Base-by-base conservation (phyloP, 2,113 vertebrate genomes). In the Cyanoderma ruficeps region DNA sequence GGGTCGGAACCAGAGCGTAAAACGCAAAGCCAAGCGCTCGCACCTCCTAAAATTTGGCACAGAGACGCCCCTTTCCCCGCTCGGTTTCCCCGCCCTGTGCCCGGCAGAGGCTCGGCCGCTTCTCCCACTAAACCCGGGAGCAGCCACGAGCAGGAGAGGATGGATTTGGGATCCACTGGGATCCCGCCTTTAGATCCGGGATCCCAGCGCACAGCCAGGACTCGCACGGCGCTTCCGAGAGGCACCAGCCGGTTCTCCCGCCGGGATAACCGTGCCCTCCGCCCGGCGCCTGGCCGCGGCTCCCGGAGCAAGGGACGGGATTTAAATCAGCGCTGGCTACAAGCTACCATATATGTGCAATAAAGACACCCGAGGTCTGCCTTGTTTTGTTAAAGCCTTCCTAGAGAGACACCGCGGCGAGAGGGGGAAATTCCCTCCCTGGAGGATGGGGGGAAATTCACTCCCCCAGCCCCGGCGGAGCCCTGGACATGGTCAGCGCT, bases 301-400 rank as follows among this genome's bases (percentile, higher is more conserved):
- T 94, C 64, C 60, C 37, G 30, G 30, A 89, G 91, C 89, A 3
- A 59, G 16, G 59, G 59, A 63, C 65, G 31, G 89, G 96, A 91
- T 97, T 97, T 95, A 76, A 87, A 79, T n/a, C 91, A 37, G 91
- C 14, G 93, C 93, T 31, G 91, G 96, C 94, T 87, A 30, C 95
- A 87, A 96, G 89, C 95, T 94, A 95, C 93, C 96, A 96, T 96
- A 96, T 96, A 96, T 91, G 95, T 75, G 96, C 95, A 96, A 97
- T 96, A 90, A 55, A 91, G 89, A 92, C 93, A 91, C 52, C 61
- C 24, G 75, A 85, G 95, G 74, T 69, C 92, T 65, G 44, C 15
- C 63, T 24, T 87, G 93, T 83, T 91, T 94, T 94, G 61, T 64
- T 60, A 92, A 84, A 94, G 80, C 83, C 72, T 95, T 30, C 23